A percentile compares a stretch with the other conserved stretches of the same genome.
Conservation (phyloP, 2,797 vertebrate species). For the Vespertilio murinus region DNA sequence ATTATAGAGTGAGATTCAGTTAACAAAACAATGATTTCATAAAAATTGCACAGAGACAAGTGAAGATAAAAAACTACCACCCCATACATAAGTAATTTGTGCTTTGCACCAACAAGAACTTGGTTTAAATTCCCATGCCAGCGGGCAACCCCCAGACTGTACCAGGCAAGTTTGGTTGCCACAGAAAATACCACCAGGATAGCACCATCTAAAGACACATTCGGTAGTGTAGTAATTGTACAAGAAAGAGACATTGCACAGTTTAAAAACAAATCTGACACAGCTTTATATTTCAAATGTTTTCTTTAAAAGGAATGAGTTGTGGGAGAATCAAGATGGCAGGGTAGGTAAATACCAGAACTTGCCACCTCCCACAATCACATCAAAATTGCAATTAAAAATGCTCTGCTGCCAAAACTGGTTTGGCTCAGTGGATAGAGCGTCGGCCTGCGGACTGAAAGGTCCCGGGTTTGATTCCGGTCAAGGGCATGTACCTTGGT, state of each 20-base stretch:
- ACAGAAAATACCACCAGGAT: constrained; percentile 91
- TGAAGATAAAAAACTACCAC: constrained; percentile 88
- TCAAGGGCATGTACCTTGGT: too few species aligned
- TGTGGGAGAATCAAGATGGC: too few species aligned
- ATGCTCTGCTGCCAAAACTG: too few species aligned
- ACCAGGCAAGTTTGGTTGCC: constrained; percentile 93
- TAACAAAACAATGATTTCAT: constrained; percentile 82
- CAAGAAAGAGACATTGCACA: constrained; percentile 97
- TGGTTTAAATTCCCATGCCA: constrained; percentile 89
- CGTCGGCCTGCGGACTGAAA: too few species aligned
- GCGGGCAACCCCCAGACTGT: constrained; percentile 91
- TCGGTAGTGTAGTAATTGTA: constrained; percentile 94
- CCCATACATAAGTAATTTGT: constrained; percentile 90
- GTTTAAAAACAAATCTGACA: constrained; percentile 98
- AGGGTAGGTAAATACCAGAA: too few species aligned
- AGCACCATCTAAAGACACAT: constrained; percentile 91
- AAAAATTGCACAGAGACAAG: constrained; percentile 83
- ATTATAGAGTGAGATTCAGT: constrained; percentile 87
- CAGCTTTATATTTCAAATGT: constrained; percentile 88
- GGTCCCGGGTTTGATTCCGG: neutral
- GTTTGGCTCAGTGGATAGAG: neutral
- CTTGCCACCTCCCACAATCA: too few species aligned
- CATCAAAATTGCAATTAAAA: too few species aligned
- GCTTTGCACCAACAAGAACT: constrained; percentile 93
- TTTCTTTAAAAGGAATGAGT: neutral